Conservation (phyloP, 2,888 invertebrate species). For the Myathropa florea region DNA sequence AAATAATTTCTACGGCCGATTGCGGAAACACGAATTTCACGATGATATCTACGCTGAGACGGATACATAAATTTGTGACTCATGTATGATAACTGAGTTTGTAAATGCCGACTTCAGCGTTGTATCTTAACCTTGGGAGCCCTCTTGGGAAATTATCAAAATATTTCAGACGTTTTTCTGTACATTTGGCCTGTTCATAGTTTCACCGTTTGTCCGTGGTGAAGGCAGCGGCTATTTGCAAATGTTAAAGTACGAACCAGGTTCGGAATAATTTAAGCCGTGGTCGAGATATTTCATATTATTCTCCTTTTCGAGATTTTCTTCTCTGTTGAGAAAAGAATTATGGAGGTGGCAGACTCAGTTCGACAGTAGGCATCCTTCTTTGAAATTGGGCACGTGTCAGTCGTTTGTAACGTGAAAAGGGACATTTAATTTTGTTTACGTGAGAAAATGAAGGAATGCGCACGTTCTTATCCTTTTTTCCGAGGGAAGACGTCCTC, state of each 20-base stretch:
- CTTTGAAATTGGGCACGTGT: not conserved
- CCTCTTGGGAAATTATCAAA: slow-evolving; percentile 19
- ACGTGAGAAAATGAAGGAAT: not conserved
- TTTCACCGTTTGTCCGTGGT: not conserved
- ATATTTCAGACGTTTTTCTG: not conserved
- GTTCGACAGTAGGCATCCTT: not conserved
- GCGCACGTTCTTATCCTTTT: not conserved
- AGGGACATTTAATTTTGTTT: slow-evolving; percentile 1
- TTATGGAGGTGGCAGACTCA: not conserved
- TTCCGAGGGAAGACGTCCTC: not conserved
- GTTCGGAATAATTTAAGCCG: not conserved
- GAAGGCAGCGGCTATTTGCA: not conserved
- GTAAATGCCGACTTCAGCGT: not conserved
- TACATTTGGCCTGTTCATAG: not conserved
- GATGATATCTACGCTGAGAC: not conserved
- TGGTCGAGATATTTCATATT: not conserved
- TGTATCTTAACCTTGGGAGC: not conserved
- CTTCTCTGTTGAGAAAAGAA: not conserved
- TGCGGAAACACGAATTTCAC: not conserved
- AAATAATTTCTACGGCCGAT: not conserved
- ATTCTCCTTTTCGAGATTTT: not conserved
- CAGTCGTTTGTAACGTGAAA: not conserved
- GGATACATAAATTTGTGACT: not conserved
- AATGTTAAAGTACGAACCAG: not conserved
- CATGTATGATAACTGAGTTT: not conserved